These are phyloP conservation scores for Ferrisia virgata DNA, from an alignment of 2,888 invertebrate species.

Conservation along the genomic window DNA sequence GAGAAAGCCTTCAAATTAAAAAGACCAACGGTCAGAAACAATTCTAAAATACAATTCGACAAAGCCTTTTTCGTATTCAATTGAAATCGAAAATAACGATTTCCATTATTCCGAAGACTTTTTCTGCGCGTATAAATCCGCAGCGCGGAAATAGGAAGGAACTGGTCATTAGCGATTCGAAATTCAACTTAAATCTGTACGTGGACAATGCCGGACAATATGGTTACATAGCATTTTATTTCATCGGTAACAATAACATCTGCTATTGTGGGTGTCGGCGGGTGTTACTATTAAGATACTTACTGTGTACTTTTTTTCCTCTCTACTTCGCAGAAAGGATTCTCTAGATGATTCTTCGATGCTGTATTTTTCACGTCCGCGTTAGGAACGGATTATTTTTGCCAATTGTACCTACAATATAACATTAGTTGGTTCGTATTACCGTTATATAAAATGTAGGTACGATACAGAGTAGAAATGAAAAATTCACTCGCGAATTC, in stretches of 20 bases:
- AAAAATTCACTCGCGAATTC: not conserved
- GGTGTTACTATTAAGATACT: conserved; percentile 36
- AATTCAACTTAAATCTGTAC: conserved; percentile 37
- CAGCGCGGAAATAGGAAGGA: conserved; percentile 44
- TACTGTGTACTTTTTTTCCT: conserved; percentile 8
- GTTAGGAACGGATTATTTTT: conserved; percentile 11
- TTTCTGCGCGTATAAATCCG: conserved; percentile 40
- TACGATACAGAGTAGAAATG: not conserved
- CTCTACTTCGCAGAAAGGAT: conserved; percentile 27
- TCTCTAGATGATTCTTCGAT: not conserved
- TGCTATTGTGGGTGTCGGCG: conserved; percentile 43
- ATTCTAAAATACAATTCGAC: conserved; percentile 40
- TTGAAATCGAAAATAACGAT: conserved; percentile 43
- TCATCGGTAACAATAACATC: conserved; percentile 42
- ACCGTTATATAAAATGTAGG: not conserved
- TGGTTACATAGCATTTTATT: conserved; percentile 43
- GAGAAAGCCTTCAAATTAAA: conserved; percentile 36
- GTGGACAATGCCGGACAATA: conserved; percentile 45
- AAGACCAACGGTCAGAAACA: conserved; percentile 44
- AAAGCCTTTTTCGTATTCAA: conserved; percentile 33
- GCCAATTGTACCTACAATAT: not conserved
- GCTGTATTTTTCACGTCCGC: not conserved
- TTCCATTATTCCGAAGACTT: conserved; percentile 38
- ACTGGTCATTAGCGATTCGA: conserved; percentile 45
- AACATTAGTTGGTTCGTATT: not conserved